Percentiles rank a stretch among this genome's conserved stretches.
Evolutionary conservation across 2,797 vertebrate species (phyloP).

Genomic region (Balearica regulorum): DNA sequence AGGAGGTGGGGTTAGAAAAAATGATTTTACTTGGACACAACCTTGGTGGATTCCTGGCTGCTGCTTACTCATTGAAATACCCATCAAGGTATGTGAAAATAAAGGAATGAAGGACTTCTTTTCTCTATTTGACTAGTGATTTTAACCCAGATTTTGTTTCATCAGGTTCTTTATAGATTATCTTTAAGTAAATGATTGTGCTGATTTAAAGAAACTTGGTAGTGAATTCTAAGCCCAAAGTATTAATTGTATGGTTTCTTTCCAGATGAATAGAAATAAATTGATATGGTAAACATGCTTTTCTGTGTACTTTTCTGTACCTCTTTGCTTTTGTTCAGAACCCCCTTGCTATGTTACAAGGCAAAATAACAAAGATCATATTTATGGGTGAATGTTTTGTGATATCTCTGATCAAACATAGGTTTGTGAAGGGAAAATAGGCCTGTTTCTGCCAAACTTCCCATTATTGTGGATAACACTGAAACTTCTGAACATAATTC

Average conservation of each 20-base stretch:
- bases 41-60: constrained; percentile 90
- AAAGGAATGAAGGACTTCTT: neutral
- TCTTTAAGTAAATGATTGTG: neutral
- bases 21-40: constrained; percentile 95
- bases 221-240: neutral
- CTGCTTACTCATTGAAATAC: constrained; percentile 87
- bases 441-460: neutral
- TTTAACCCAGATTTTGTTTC: neutral
- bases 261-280: neutral
- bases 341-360: neutral
- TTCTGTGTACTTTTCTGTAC: neutral
- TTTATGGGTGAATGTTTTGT: neutral
- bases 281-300: neutral
- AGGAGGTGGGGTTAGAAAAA: constrained; percentile 80
- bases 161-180: neutral
- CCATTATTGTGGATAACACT: neutral
- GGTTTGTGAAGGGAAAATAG: neutral
- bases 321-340: neutral
- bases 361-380: neutral
- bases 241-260: neutral
- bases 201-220: neutral
- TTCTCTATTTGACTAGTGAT: neutral
- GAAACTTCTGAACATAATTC: neutral
- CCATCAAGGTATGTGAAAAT: constrained; percentile 81
- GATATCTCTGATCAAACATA: neutral